Base-by-base conservation (phyloP, 2,113 vertebrate genomes). In the Nothobranchius furzeri region DNA sequence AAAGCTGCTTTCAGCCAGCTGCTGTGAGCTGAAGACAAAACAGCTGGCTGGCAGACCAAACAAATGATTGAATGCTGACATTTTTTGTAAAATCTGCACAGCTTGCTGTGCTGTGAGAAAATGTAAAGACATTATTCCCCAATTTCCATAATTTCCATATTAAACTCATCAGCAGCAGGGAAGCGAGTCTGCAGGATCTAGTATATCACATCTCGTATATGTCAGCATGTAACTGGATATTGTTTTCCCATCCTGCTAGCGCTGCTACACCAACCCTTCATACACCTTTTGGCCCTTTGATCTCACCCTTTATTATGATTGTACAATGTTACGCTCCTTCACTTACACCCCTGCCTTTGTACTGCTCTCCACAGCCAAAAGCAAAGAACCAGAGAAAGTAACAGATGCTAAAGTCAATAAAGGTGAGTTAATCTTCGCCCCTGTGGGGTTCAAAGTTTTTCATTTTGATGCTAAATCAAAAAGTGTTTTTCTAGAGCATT, bases 301-400 rank as follows among this genome's bases (percentile, higher is more conserved):
- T 64, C 59, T 75, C 17, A 1, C 57, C 56, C 25, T 24, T 30
- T 60, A 25, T 78, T 76, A 57, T 76, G 62, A 60, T 64, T 40
- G 3, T 30, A 45, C 58, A 60, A 76, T 47, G 53, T 25, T 36
- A 25, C 20, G 14, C 51, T 49, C 35, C 68, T 85, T 25, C 1
- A 30, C 17, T 87, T 79, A 73, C 65, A 24, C 52, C 0, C 5
- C 1, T 50, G 1, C 48, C 86, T 63, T 81, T 60, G 2, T 76
- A 37, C 78, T 79, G 85, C 67, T 84, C 43, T 87, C 81, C 85
- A 24, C 90, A 98, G 97, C 93, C 86, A 99, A 96, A 96, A 93
- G 93, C 92, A 98, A 93, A 94, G 97, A 98, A 88, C 93, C 94
- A 50, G 96, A 96, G 81, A 95, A 92, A 91, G 89, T 87, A 70